Base-by-base conservation (phyloP, 1,140 invertebrate genomes). In the Drosophila neocordata region DNA sequence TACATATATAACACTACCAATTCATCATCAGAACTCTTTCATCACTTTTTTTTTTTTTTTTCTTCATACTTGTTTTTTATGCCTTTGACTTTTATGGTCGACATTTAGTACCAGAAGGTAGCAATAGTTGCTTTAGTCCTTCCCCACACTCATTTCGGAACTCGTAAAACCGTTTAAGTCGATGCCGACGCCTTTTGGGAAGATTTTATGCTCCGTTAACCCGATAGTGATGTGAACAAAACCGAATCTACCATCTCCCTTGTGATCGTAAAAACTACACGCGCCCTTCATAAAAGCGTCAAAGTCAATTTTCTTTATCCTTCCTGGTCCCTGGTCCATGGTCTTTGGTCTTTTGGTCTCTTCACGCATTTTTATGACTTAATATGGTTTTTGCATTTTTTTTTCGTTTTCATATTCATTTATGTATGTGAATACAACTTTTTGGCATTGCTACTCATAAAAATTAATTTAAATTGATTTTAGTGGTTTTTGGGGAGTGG, bases 191-290 rank as follows among this genome's bases (percentile, higher is more conserved):
- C 81, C 82, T 85, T 84, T 55, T 20, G 41, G 27, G 66, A 37
- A 61, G 83, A 88, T 87, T 87, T 87, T 87, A 87, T 82, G 82
- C 82, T 69, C 83, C 67, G 83, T 87, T 87, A 88, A 87, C 62
- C 68, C 71, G 75, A 77, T 82, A 75, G 70, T 75, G 44, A 22
- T 8, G 13, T n/a, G 58, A 13, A 9, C 20, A n/a, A 6, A 35
- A 11, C 15, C 8, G 7, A 44, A 44, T 15, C 41, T 18, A 48
- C 41, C 13, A 20, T 0, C 13, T 41, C 48, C 57, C 22, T 41
- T 41, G 52, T 44, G 82, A 82, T 85, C 82, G 60, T 85, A 87
- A 85, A 85, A 87, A 82, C 82, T 79, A 87, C 69, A 85, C 82
- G 85, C 82, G 82, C 82, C 62, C 78, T 68, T 67, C 81, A 77